Evolutionary conservation across 2,797 vertebrate species (phyloP), one percentile per base, ranked within the genome.

Genomic region (Lerista edwardsae): DNA sequence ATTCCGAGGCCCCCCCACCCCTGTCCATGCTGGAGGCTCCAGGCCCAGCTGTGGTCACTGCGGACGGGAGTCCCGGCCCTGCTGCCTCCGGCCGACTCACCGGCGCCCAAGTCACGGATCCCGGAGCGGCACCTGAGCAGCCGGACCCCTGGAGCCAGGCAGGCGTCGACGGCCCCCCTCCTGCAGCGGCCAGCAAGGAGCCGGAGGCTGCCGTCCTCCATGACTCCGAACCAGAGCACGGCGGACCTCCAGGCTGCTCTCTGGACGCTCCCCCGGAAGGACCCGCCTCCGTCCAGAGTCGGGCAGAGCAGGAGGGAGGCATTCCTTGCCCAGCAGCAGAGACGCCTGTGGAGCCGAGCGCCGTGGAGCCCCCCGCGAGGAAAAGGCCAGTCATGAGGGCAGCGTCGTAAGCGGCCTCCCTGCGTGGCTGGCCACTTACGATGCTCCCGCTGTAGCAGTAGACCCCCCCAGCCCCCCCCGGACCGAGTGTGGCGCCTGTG

Each of bases 341-440:
- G 96, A 74, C 91, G 90, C 94, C 97, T 94, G 95, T 96, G 92
- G 96, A 94, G 92, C 92, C 93, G 89, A 95, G 82, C 86, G 93
- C 89, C 88, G 90, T 87, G 97, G 97, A 97, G 90, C 96, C 95
- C 59, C 95, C 95, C 94, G 97, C 93, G 96, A 87, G 94, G 90
- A 98, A 98, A 98, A 99, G 98, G 99, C 98, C 97, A 98, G 99
- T 97, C 93, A 87, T 80, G 87, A 90, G 96, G 95, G 91, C 94
- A 95, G 96, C 97, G 97, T 98, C 96, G 98, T 99, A 98, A 99
- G 98, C 99, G 97, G 97, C 89, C 90, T 82, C 86, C 90, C 94
- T 86, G 75, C 2, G 41, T 44, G 41, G 87, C 81, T 90, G 75
- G 82, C 94, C 97, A 98, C 98, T 98, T 98, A 98, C 98, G 93